Conservation (phyloP, 2,888 invertebrate genomes). For the Thysanoteuthis rhombus region DNA sequence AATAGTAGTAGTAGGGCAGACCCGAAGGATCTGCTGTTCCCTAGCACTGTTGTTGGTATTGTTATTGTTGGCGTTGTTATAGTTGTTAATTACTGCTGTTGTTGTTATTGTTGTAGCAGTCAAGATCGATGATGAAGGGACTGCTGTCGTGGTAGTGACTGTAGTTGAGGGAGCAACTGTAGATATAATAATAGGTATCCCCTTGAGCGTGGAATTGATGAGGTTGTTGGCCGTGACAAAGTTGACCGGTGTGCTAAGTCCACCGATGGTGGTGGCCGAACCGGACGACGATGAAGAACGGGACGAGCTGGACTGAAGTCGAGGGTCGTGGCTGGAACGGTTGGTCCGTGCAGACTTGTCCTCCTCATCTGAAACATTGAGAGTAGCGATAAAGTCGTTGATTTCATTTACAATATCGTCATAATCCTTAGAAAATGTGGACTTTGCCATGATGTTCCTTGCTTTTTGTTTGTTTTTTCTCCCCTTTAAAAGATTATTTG, state of each 20-base stretch:
- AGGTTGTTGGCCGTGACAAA: conserved; percentile 25
- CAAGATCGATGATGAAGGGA: not conserved
- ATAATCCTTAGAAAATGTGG: conserved; percentile 55
- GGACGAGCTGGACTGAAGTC: conserved; percentile 31
- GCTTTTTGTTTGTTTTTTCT: not conserved
- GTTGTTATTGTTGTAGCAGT: not conserved
- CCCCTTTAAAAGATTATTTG: not conserved
- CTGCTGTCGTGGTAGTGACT: not conserved
- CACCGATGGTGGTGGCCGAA: not conserved
- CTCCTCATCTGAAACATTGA: conserved; percentile 47
- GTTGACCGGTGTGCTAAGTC: conserved; percentile 14
- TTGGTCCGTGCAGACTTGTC: not conserved
- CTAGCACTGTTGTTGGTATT: not conserved
- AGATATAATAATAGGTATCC: not conserved
- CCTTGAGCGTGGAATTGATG: conserved; percentile 19
- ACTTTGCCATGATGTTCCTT: conserved; percentile 38
- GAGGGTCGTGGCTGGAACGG: conserved; percentile 33
- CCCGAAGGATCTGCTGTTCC: conserved; percentile 12
- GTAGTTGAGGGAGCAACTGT: not conserved
- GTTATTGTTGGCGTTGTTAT: not conserved
- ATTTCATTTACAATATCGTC: conserved; percentile 60
- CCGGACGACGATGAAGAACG: not conserved
- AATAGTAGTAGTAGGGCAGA: conserved; percentile 29
- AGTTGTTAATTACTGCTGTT: not conserved
- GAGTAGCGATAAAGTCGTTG: conserved; percentile 58